These are phyloP conservation scores for Coptodon bakossiorum DNA, from an alignment of 2,113 vertebrate species.

Conservation along the genomic window DNA sequence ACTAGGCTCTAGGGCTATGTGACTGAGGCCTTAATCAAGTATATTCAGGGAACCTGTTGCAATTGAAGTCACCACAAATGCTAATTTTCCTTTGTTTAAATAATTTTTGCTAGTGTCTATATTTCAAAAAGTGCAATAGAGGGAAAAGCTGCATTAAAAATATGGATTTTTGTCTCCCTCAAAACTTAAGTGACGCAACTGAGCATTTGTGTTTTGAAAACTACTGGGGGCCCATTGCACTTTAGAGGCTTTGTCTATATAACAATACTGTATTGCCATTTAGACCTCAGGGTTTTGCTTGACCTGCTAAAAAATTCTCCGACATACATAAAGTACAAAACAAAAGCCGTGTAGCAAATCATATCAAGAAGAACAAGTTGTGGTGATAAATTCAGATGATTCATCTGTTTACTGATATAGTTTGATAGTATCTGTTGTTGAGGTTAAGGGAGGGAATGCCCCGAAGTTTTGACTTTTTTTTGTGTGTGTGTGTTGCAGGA, in stretches of 20 bases:
- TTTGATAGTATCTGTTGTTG: background rate
- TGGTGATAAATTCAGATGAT: background rate
- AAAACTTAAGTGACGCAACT: background rate
- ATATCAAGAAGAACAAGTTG: background rate
- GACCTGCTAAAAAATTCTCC: background rate
- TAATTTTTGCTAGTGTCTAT: background rate
- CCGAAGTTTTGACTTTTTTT: background rate
- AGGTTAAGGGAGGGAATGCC: background rate
- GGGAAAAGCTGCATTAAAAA: background rate
- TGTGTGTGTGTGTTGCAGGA: constrained; percentile 62
- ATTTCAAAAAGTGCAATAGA: background rate
- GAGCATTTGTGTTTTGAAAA: background rate
- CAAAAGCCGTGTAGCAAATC: background rate
- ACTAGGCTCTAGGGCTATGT: background rate
- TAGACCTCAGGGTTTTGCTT: background rate
- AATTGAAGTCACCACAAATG: background rate
- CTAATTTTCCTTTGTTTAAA: background rate
- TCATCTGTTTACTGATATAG: background rate
- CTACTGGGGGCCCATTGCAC: background rate
- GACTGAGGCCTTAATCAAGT: background rate
- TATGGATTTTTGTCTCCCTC: background rate
- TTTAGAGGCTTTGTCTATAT: background rate
- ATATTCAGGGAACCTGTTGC: background rate
- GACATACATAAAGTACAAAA: background rate
- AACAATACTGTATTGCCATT: background rate